Conservation (phyloP, 2,888 invertebrate species). For the Leptopilina syphax region DNA sequence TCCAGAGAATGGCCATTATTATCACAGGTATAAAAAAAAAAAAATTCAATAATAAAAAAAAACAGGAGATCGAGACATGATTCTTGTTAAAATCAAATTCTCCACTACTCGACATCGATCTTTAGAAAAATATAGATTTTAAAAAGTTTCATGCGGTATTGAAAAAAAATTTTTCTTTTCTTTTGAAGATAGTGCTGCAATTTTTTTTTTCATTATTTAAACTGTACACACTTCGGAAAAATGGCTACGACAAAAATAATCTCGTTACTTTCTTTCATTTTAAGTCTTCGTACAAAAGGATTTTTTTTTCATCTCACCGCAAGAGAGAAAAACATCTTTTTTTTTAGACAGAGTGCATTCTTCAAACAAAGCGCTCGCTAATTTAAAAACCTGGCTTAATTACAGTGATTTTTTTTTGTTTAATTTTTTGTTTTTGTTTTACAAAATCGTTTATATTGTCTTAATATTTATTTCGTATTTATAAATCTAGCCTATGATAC, state of each 20-base stretch:
- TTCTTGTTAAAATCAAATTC: slow-evolving; percentile 9
- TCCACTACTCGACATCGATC: slow-evolving; percentile 28
- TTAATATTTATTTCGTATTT: slow-evolving; percentile 56
- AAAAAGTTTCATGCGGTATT: slow-evolving; percentile 21
- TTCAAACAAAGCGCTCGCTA: slow-evolving; percentile 23
- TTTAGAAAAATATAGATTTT: slow-evolving; percentile 39
- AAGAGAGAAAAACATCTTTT: no score
- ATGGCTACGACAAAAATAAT: slow-evolving; percentile 38
- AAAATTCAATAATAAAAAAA: not conserved
- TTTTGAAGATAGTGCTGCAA: slow-evolving; percentile 28
- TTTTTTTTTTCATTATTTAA: slow-evolving; percentile 18
- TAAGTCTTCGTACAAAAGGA: slow-evolving; percentile 14
- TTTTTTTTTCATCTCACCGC: slow-evolving; percentile 4
- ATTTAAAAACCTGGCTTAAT: slow-evolving; percentile 40
- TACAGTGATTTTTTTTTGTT: slow-evolving; percentile 31
- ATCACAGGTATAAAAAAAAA: slow-evolving; percentile 36
- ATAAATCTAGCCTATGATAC: slow-evolving; percentile 27
- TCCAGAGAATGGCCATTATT: slow-evolving; percentile 26
- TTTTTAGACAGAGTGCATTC: not conserved
- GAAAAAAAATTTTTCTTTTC: not conserved
- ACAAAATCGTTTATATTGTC: slow-evolving; percentile 70
- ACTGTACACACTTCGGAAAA: slow-evolving; percentile 35
- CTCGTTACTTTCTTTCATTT: slow-evolving; percentile 32
- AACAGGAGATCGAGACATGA: slow-evolving; percentile 28
- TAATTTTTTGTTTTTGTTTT: slow-evolving; percentile 52